Evolutionary conservation across 2,113 vertebrate genomes (phyloP).

Genomic region (Nothoprocta perdicaria): DNA sequence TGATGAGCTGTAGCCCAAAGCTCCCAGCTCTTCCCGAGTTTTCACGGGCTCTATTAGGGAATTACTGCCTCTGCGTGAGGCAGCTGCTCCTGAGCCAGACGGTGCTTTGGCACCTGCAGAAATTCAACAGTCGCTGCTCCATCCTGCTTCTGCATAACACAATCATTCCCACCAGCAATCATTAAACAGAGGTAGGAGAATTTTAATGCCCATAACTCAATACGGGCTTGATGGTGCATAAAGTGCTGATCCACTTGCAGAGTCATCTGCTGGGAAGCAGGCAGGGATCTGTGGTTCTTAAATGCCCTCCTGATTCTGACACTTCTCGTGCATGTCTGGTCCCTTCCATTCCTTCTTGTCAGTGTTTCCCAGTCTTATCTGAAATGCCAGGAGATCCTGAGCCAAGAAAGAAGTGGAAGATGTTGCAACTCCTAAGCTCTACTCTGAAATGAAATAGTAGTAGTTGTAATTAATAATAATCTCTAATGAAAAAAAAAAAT

Average conservation of each 20-base stretch:
- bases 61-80: neutral
- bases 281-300: fast-evolving
- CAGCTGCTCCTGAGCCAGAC: neutral
- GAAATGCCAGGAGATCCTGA: neutral
- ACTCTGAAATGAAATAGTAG: conserved; percentile 29
- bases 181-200: neutral
- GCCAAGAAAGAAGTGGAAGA: neutral
- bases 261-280: neutral
- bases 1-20: neutral
- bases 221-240: neutral
- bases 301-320: neutral
- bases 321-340: neutral
- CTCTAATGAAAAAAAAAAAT: neutral
- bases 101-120: neutral
- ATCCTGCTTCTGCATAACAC: neutral
- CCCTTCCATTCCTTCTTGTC: neutral
- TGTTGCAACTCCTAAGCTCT: conserved; percentile 14
- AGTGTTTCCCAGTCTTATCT: neutral
- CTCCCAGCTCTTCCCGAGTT: neutral
- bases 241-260: neutral
- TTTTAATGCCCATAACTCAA: neutral
- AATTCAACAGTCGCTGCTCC: neutral
- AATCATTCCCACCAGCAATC: neutral
- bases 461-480: conserved; percentile 41
- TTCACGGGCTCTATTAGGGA: neutral